Evolutionary conservation across 2,797 vertebrate species (phyloP).

Genomic region (Dicrostonyx torquatus): DNA sequence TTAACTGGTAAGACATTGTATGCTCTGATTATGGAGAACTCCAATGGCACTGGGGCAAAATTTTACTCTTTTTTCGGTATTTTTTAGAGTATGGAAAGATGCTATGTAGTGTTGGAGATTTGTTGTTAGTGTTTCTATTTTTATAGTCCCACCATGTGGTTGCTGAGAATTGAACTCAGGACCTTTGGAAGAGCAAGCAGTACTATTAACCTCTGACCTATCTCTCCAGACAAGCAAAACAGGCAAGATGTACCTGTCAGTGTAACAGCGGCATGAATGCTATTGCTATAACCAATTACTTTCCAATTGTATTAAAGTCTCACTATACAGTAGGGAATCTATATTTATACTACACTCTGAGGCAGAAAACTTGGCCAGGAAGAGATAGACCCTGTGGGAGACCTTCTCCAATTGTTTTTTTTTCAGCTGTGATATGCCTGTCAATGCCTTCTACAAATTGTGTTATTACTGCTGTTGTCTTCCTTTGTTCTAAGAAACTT

Average conservation of each 20-base stretch:
- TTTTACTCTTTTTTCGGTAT: neutral
- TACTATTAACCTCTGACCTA: too few species aligned
- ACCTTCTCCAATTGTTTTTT: neutral
- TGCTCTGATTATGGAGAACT: neutral
- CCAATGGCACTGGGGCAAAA: neutral
- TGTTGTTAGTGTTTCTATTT: neutral
- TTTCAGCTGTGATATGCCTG: neutral
- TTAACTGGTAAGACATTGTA: neutral
- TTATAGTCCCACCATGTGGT: too few species aligned
- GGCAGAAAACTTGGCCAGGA: neutral
- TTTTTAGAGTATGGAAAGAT: neutral
- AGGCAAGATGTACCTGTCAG: neutral
- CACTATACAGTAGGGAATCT: neutral
- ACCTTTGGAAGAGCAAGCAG: too few species aligned
- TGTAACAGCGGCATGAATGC: neutral
- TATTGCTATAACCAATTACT: neutral
- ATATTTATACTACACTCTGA: neutral
- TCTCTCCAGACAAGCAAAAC: neutral
- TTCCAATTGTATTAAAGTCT: neutral
- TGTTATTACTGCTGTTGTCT: neutral
- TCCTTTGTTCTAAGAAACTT: neutral
- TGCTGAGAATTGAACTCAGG: too few species aligned
- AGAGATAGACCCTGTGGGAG: neutral
- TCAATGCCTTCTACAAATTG: neutral
- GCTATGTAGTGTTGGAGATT: neutral